phyloP scores from a whole-genome alignment of 2,888 invertebrate species.

The Nesidiocoris tenuis region DNA sequence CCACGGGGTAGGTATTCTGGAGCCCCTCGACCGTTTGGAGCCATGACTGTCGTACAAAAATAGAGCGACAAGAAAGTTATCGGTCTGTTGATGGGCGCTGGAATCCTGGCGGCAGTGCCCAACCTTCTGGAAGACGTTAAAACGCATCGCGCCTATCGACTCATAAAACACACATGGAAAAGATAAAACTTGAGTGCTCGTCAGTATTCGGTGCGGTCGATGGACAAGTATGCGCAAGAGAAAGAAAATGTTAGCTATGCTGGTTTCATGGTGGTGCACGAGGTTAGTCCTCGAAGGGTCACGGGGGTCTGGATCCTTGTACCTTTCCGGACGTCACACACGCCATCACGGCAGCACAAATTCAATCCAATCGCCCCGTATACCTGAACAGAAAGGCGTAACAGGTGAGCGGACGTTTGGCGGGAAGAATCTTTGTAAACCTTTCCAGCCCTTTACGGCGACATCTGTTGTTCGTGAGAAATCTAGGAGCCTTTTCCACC shows the following conservation, averaged over 20 bases:
- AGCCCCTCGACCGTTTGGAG: neutral
- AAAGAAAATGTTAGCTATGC: neutral
- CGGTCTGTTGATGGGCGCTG: no score
- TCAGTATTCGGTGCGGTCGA: neutral
- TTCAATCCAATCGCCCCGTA: neutral
- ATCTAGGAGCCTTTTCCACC: neutral
- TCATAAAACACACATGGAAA: neutral
- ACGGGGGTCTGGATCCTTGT: neutral
- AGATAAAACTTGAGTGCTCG: neutral
- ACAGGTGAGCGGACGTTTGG: constrained; percentile 23
- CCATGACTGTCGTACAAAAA: neutral
- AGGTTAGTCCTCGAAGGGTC: neutral
- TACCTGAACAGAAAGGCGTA: constrained; percentile 2
- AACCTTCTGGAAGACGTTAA: neutral
- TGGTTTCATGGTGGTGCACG: neutral
- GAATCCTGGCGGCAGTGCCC: neutral
- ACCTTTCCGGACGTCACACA: neutral
- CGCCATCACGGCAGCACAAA: neutral
- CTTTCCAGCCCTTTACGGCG: constrained; percentile 26
- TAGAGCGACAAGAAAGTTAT: neutral
- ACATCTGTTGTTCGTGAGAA: constrained; percentile 22
- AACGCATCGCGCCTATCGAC: neutral
- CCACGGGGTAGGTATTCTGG: neutral
- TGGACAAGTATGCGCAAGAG: neutral
- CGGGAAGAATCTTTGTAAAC: constrained; percentile 10